Conservation (phyloP, 2,797 vertebrate species). For the Numenius phaeopus region DNA sequence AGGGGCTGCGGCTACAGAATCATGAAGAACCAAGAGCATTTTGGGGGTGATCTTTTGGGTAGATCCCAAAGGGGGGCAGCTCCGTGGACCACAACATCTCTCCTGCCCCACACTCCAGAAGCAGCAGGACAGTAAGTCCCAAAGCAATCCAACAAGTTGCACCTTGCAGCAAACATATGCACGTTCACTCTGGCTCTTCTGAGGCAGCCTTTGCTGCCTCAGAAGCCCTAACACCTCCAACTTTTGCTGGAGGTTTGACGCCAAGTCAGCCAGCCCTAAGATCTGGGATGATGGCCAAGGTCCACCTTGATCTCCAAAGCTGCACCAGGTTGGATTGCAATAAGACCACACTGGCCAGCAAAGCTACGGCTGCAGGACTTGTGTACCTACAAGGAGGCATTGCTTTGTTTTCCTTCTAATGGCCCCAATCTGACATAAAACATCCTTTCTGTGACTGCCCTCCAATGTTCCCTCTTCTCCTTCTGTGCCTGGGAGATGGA, state of each 20-base stretch:
- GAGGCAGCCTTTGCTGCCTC: too few relatives aligned
- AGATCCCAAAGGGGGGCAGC: not conserved
- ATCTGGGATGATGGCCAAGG: not conserved
- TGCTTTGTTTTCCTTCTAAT: not conserved
- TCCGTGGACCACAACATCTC: not conserved
- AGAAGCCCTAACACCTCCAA: not conserved
- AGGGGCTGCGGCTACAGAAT: not conserved
- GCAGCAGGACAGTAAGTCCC: not conserved
- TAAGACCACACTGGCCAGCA: not conserved
- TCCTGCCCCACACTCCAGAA: not conserved
- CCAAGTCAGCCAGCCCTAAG: not conserved
- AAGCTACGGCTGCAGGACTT: not conserved
- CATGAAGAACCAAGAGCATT: not conserved
- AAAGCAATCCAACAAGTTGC: not conserved
- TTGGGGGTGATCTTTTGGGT: not conserved
- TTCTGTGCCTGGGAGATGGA: not conserved
- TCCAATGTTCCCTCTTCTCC: not conserved
- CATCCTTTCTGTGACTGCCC: not conserved
- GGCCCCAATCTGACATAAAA: not conserved
- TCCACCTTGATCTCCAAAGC: not conserved
- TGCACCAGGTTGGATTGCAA: not conserved
- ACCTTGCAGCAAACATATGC: not conserved
- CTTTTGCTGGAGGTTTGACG: not conserved
- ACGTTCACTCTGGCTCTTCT: not conserved
- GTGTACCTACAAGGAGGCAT: fast-evolving